Evolutionary conservation across 2,888 invertebrate species (phyloP).

Genomic region (Allolobophora icterica): DNA sequence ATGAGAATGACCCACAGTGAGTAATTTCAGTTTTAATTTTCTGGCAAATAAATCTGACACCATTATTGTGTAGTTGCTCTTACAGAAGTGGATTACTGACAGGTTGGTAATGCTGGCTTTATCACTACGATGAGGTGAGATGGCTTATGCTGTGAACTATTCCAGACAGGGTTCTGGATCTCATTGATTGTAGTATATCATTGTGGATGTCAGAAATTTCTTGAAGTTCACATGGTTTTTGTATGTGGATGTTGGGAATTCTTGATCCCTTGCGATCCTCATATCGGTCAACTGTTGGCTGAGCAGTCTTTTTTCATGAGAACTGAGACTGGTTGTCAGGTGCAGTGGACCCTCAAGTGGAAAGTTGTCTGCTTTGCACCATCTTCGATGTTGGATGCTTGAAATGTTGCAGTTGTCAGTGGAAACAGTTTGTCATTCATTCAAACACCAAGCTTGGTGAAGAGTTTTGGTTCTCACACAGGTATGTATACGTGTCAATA

Average conservation of each 20-base stretch:
- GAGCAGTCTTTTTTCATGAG: neutral
- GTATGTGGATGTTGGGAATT: constrained; percentile 10
- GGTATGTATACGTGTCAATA: neutral
- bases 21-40: neutral
- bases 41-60: too few relatives aligned
- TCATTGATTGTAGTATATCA: neutral
- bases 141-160: neutral
- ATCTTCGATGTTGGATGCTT: neutral
- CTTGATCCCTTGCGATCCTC: too few relatives aligned
- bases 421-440: neutral
- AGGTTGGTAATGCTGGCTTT: neutral
- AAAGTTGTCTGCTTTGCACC: constrained; percentile 9
- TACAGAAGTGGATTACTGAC: neutral
- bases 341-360: neutral
- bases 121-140: neutral
- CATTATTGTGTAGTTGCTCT: neutral
- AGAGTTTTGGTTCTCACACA: neutral
- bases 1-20: neutral
- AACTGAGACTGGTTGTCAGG: neutral
- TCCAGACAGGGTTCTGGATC: neutral
- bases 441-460: neutral
- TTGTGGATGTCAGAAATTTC: neutral
- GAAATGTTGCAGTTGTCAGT: neutral
- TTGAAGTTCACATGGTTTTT: neutral
- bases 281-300: neutral